Evolutionary conservation across 2,888 invertebrate species (phyloP), one percentile per base, ranked within the genome.

Genomic region (Platynereis dumerilii): DNA sequence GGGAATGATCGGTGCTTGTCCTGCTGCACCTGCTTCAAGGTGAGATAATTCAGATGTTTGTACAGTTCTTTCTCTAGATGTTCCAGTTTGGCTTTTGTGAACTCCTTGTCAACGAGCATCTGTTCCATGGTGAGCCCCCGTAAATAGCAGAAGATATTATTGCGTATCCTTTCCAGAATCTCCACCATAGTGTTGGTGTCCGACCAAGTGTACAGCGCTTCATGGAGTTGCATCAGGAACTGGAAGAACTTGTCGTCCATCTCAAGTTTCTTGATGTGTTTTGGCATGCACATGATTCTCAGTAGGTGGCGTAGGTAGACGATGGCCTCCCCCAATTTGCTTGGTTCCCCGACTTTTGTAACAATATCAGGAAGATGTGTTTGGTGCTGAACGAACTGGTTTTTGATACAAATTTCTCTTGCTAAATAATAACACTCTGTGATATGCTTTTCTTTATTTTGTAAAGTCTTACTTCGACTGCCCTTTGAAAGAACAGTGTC

Each of bases 1-100:
- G 64, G 60, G 27, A 53, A 39, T 27, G 39, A 39, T 2, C 54
- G 58, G 27, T 53, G 45, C 39, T 52, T 44, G 28, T 67, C 67
- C 42, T 60, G 53, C 27, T 69, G 67, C 1, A 69, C 65, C 39
- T 66, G 69, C 15, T 54, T 68, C 28, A 66, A 60, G 12, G 69
- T 68, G 24, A 72, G 60, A 53, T 72, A 69, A 34, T 68, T 68
- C 22, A 72, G 61, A 56, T 72, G 71, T 22, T 63, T 60, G 60
- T 71, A 67, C 10, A 73, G 65, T 56, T 73, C 73, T 54, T 69
- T 68, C 56, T 72, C 72, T 17, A 67, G 42, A 27, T 64, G 68
- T 54, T 73, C 73, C 56, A 73, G 48, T 55, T 69, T 71, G 12
- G 71, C 71, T 59, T 71, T 70, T 17, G 69, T 72, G 42, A 71